Base-by-base conservation (phyloP, 2,888 invertebrate genomes). In the Keiferia lycopersicella region DNA sequence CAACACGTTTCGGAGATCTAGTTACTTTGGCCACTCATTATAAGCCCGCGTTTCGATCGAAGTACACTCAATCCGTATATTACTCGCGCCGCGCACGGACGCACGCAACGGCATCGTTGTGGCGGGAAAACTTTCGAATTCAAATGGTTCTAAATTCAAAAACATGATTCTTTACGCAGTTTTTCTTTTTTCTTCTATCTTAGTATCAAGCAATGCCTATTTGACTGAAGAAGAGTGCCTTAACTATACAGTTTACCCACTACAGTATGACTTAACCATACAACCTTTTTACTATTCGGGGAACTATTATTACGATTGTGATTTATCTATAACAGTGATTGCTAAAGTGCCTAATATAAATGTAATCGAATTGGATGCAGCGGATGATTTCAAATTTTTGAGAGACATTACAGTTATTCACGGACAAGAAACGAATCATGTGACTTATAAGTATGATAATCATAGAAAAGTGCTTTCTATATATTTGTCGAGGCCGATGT, bases 241-340 rank as follows among this genome's bases (percentile, higher is more conserved):
- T 16, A 89, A 91, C 69, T 91, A 88, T 56, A 90, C 90, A 61
- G 84, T 91, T 58, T 91, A 91, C 68, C 91, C 91, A 65, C 80
- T 89, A 66, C 87, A 91, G 67, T 91, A 91, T 56, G 91, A 91
- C 62, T 64, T 91, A 0, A 82, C 78, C 1, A 75, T 91, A 61
- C 82, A 72, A 16, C 91, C 91, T 0, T 81, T 84, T 56, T 71
- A 88, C 58, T 78, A 76, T 45, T 74, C 70, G 20, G 78, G 72
- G 1, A 72, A 68, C 41, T 82, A 83, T 38, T 87, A 82, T 72
- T 91, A 85, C 62, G 82, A 88, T 50, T 86, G 90, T 77, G 83
- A 87, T 53, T 70, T 89, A 56, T 76, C 77, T 1, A 88, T 91
- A 65, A 87, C 87, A 7, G 78, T 91, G 14, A 88, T 91, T 59